Percentiles rank a stretch among this genome's conserved stretches.
Conservation (phyloP, 2,113 vertebrate species). For the Nothobranchius furzeri region DNA sequence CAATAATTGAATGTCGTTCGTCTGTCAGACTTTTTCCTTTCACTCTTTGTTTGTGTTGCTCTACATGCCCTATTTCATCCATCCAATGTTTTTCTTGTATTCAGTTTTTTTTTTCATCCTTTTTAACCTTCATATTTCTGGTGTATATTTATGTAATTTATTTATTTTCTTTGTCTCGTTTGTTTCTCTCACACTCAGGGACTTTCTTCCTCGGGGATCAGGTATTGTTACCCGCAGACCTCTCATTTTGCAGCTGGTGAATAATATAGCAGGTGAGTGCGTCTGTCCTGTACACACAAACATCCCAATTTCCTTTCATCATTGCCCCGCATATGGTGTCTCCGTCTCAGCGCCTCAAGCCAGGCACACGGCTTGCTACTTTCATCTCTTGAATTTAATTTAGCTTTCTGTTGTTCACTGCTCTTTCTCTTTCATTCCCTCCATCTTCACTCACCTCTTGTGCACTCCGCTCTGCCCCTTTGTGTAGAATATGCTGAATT, state of each 20-base stretch:
- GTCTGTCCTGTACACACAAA: neutral
- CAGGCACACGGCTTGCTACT: slow-evolving; percentile 26
- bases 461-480: slow-evolving; percentile 1
- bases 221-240: slow-evolving; percentile 95
- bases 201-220: slow-evolving; percentile 95
- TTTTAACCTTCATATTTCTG: neutral
- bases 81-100: neutral
- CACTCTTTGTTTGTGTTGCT: neutral
- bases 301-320: slow-evolving; percentile 36
- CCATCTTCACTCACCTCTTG: neutral
- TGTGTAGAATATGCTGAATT: slow-evolving; percentile 93
- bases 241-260: slow-evolving; percentile 96
- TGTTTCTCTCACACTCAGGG: slow-evolving; percentile 75
- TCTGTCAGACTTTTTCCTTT: neutral
- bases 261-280: slow-evolving; percentile 90
- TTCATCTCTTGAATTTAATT: slow-evolving; percentile 43
- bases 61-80: neutral
- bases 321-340: slow-evolving; percentile 30
- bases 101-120: neutral
- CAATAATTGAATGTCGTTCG: slow-evolving; percentile 23
- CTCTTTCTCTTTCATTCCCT: slow-evolving; percentile 6
- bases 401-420: neutral
- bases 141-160: slow-evolving; percentile 11
- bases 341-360: slow-evolving; percentile 39
- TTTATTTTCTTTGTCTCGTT: neutral